phyloP scores from a whole-genome alignment of 2,113 vertebrate species.

The Elachura formosa region DNA sequence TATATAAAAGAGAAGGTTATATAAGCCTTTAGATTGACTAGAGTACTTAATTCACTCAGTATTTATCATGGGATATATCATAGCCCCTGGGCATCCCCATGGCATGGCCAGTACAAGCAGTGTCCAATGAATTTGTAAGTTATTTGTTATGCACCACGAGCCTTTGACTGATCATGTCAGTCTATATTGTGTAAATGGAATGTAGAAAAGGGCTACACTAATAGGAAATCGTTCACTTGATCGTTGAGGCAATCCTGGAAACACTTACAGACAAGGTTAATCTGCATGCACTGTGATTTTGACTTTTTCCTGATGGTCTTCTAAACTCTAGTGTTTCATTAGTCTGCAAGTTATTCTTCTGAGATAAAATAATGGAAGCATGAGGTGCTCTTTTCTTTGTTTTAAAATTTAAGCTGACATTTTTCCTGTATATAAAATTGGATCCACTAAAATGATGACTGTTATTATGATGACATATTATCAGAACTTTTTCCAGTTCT shows the following conservation, averaged over 20 bases:
- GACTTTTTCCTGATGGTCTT: background rate
- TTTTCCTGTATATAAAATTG: background rate
- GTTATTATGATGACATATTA: background rate
- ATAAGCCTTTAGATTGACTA: background rate
- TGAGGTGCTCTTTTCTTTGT: background rate
- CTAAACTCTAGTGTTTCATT: background rate
- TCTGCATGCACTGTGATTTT: background rate
- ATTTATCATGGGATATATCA: background rate
- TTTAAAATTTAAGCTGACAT: background rate
- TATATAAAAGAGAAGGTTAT: background rate
- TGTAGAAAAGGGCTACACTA: background rate
- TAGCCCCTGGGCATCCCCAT: background rate
- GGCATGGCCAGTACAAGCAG: background rate
- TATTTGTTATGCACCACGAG: fast-evolving
- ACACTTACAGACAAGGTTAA: background rate
- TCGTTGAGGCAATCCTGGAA: background rate
- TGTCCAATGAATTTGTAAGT: background rate
- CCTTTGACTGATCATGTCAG: background rate
- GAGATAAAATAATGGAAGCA: background rate
- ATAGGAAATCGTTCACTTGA: background rate
- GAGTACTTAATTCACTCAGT: background rate
- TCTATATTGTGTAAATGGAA: background rate
- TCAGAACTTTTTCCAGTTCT: background rate
- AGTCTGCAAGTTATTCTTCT: background rate
- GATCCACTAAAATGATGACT: background rate